Conservation (phyloP, 1,140 invertebrate species). For the Magallana gigas region DNA sequence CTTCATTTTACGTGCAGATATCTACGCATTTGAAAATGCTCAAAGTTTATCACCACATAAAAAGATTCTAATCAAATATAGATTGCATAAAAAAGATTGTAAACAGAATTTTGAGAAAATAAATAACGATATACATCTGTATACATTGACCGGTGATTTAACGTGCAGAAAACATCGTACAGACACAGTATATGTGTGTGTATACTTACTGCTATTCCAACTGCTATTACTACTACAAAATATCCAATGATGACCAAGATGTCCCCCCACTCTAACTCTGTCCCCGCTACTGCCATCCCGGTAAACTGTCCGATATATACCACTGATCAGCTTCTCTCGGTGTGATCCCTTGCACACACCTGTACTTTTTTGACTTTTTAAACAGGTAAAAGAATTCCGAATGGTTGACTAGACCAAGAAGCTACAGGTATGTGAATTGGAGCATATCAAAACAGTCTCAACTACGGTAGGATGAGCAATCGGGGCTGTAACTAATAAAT, state of each 20-base stretch:
- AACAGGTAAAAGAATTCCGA: conserved; percentile 24
- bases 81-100: too few species aligned
- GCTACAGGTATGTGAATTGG: neutral
- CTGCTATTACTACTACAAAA: conserved; percentile 68
- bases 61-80: too few species aligned
- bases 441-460: neutral
- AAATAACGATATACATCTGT: too few species aligned
- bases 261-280: conserved; percentile 67
- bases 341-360: neutral
- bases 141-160: too few species aligned
- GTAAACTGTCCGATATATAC: neutral
- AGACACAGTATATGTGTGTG: neutral
- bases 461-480: too few species aligned
- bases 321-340: conserved; percentile 12
- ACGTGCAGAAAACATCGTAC: too few species aligned
- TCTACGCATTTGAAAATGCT: too few species aligned
- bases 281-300: neutral
- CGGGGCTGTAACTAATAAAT: too few species aligned
- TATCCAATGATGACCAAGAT: conserved; percentile 71
- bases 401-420: conserved; percentile 7
- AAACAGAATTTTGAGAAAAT: too few species aligned
- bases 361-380: conserved; percentile 3
- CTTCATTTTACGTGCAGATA: too few species aligned
- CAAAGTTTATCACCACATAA: too few species aligned
- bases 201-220: conserved; percentile 72